Conservation (phyloP, 2,888 invertebrate genomes). For the Mimas tiliae region DNA sequence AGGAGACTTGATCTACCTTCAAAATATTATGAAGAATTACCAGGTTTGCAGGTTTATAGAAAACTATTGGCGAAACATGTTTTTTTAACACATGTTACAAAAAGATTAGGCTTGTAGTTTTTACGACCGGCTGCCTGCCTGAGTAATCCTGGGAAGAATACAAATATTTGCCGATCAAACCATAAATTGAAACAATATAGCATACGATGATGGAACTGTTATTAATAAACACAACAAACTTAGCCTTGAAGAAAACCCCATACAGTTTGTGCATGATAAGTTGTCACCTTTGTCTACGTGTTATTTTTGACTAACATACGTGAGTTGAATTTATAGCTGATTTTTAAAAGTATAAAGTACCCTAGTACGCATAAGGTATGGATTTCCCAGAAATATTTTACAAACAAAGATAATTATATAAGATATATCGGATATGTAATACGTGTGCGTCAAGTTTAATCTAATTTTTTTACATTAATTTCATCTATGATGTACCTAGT, state of each 20-base stretch:
- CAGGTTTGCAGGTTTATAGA: no score
- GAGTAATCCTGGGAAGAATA: no score
- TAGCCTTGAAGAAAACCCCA: constrained; percentile 33
- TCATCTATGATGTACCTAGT: background rate
- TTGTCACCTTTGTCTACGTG: constrained; percentile 22
- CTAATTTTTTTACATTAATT: background rate
- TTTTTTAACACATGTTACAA: no score
- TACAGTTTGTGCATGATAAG: constrained; percentile 31
- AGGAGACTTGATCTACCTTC: no score
- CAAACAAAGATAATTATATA: constrained; percentile 18
- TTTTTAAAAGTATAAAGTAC: constrained; percentile 4
- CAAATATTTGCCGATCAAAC: no score
- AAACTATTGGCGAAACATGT: no score
- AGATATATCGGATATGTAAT: constrained; percentile 12
- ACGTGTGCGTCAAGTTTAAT: background rate
- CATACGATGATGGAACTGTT: background rate
- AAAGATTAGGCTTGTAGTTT: no score
- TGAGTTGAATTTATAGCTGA: constrained; percentile 29
- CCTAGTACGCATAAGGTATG: background rate
- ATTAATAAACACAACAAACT: constrained; percentile 1
- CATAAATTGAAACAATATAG: no score
- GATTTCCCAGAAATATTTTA: constrained; percentile 22
- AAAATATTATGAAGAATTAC: no score
- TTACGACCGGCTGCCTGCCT: no score
- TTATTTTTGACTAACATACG: constrained; percentile 31